Conservation (phyloP, 2,113 vertebrate genomes). For the Misgurnus mizolepis region DNA sequence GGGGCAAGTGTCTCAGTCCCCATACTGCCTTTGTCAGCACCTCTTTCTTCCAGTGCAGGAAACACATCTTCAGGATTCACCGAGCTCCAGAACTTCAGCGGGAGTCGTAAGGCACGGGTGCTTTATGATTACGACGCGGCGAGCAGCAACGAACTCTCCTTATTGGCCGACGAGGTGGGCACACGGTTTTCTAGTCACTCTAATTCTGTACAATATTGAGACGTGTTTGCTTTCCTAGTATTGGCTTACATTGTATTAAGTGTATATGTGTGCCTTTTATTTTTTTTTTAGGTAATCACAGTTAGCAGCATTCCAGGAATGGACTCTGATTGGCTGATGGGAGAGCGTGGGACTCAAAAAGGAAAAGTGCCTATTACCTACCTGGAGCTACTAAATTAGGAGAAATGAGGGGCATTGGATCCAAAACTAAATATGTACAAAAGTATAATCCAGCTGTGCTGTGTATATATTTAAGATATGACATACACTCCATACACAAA, state of each 20-base stretch:
- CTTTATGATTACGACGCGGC: conserved; percentile 98
- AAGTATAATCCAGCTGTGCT: conserved; percentile 9
- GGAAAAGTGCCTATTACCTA: conserved; percentile 99
- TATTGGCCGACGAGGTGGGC: conserved; percentile 95
- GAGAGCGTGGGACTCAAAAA: conserved; percentile 93
- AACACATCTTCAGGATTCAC: conserved; percentile 77
- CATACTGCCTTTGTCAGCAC: conserved; percentile 78
- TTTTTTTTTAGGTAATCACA: conserved; percentile 84
- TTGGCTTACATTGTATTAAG: not conserved
- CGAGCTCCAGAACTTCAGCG: conserved; percentile 84
- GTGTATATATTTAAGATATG: conserved; percentile 52
- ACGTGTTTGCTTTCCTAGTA: not conserved
- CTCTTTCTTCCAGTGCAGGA: conserved; percentile 77
- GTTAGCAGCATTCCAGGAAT: conserved; percentile 92
- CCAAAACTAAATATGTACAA: conserved; percentile 23
- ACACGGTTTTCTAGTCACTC: not conserved
- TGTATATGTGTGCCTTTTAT: not conserved
- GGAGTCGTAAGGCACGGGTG: conserved; percentile 90
- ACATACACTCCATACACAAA: not conserved
- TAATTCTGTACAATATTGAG: not conserved
- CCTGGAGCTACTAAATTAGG: conserved; percentile 95
- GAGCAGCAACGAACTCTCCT: conserved; percentile 93
- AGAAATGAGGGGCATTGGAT: conserved; percentile 61
- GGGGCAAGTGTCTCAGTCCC: conserved; percentile 78
- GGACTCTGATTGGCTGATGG: conserved; percentile 99